These are phyloP conservation scores for Lanius ludovicianus DNA, from an alignment of 2,113 vertebrate genomes.

Conservation along the genomic window DNA sequence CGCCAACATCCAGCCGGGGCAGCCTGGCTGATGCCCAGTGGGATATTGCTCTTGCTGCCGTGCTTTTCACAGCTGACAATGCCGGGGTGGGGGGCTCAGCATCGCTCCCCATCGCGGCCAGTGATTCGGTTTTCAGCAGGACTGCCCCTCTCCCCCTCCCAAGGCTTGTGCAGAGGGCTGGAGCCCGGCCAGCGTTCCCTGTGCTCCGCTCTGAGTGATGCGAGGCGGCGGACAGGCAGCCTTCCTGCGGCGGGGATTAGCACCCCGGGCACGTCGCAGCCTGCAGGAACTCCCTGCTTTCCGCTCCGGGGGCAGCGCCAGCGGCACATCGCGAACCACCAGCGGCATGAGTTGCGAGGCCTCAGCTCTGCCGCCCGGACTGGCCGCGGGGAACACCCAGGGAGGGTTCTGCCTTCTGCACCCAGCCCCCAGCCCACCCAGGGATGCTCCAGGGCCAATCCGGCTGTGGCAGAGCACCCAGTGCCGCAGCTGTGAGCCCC, in stretches of 20 bases:
- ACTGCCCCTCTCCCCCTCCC: neutral
- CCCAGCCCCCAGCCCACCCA: neutral
- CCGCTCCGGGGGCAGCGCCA: neutral
- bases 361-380: neutral
- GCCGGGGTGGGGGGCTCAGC: neutral
- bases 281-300: neutral
- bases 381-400: rapidly evolving
- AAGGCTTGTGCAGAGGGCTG: neutral
- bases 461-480: rapidly evolving
- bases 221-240: neutral
- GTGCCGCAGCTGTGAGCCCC: neutral
- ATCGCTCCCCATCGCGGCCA: neutral
- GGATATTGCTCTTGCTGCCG: neutral
- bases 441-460: neutral
- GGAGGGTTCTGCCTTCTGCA: neutral
- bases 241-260: slow-evolving; percentile 34
- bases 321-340: neutral
- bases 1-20: neutral
- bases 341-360: rapidly evolving
- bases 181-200: neutral
- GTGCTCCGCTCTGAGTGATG: neutral
- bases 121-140: neutral
- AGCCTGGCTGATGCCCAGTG: rapidly evolving
- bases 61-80: neutral
- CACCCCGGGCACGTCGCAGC: slow-evolving; percentile 46